phyloP scores from a whole-genome alignment of 2,888 invertebrate genomes.

The Blera fallax region DNA sequence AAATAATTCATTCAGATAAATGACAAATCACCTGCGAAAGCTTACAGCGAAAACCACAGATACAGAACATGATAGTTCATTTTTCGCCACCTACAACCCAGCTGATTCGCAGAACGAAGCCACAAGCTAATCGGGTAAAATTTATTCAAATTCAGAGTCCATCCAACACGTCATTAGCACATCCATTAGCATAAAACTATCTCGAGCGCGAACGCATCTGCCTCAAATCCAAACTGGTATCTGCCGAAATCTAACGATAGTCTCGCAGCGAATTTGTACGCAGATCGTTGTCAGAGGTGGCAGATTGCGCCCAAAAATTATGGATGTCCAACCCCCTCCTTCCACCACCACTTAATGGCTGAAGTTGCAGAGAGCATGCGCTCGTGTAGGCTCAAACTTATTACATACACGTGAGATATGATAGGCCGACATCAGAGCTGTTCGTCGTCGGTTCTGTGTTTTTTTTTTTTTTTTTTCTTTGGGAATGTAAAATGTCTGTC shows the following conservation, averaged over 20 bases:
- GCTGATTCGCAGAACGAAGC: conserved; percentile 27
- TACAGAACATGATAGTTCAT: neutral
- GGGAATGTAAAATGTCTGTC: conserved; percentile 36
- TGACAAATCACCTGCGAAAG: neutral
- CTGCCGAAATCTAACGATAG: neutral
- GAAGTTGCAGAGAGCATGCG: conserved; percentile 21
- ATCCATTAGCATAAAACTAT: conserved; percentile 54
- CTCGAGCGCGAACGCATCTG: neutral
- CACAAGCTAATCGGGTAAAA: conserved; percentile 16
- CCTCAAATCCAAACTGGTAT: neutral
- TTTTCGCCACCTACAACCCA: conserved; percentile 5
- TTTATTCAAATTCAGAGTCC: conserved; percentile 33
- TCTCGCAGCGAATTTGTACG: neutral
- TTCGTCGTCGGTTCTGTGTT: conserved; percentile 17
- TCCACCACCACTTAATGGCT: neutral
- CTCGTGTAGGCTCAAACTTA: conserved; percentile 42
- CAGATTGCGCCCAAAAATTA: conserved; percentile 37
- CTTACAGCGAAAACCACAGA: neutral
- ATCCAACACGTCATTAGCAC: conserved; percentile 61
- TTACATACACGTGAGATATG: conserved; percentile 30
- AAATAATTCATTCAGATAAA: conserved; percentile 3
- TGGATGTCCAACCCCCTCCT: neutral
- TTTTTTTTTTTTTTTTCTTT: conserved; percentile 20
- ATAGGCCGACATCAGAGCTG: conserved; percentile 41
- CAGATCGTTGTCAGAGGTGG: conserved; percentile 1